These are phyloP conservation scores for Paratrypauchen microcephalus DNA, from an alignment of 2,797 vertebrate genomes.

Conservation along the genomic window DNA sequence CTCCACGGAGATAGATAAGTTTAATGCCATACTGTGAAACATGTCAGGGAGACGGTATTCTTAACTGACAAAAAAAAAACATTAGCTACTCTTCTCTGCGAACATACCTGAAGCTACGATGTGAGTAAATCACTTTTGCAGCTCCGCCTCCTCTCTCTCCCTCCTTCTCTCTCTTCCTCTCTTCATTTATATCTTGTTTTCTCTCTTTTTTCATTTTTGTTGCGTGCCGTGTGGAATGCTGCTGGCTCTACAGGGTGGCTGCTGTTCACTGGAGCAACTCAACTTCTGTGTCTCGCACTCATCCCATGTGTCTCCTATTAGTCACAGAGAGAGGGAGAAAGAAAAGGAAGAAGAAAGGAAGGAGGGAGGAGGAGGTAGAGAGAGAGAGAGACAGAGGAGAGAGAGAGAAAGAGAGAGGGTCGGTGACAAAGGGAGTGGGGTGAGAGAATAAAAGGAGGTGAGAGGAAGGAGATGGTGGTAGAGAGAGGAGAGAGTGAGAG, in stretches of 20 bases:
- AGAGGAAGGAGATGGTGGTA: too few species aligned
- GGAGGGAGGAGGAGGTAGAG: background rate
- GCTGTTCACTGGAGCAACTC: constrained; percentile 70
- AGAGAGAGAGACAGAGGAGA: background rate
- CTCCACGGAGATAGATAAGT: too few species aligned
- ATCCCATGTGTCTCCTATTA: constrained; percentile 76
- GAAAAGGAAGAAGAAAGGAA: constrained; percentile 18
- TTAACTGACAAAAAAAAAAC: too few species aligned
- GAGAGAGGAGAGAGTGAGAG: constrained; percentile 27
- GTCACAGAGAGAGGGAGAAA: constrained; percentile 61
- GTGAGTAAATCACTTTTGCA: too few species aligned
- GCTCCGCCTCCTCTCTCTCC: constrained; percentile 2
- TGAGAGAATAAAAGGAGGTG: background rate
- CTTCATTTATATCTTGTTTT: constrained; percentile 40
- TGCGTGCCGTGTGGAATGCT: constrained; percentile 67
- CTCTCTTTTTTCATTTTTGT: constrained; percentile 45
- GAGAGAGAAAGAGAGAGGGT: background rate
- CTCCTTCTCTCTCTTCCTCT: constrained; percentile 49
- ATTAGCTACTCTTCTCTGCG: too few species aligned
- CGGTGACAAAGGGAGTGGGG: too few species aligned
- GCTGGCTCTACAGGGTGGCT: constrained; percentile 68
- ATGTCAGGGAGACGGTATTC: too few species aligned
- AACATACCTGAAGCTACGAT: too few species aligned
- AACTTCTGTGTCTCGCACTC: constrained; percentile 74
- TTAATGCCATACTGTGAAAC: too few species aligned